These are phyloP conservation scores for Mizuhopecten yessoensis DNA, from an alignment of 1,140 invertebrate species.

Conservation along the genomic window DNA sequence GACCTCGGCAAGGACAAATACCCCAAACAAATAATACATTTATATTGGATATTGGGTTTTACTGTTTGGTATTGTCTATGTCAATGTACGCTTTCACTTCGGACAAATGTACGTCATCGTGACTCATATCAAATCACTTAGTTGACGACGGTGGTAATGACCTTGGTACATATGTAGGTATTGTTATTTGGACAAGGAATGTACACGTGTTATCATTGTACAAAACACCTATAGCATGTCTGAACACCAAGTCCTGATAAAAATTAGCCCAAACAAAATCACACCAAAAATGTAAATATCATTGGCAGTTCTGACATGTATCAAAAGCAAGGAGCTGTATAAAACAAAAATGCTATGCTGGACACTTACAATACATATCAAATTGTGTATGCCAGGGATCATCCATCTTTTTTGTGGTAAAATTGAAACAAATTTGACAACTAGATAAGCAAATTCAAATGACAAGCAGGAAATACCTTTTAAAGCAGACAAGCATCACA, in stretches of 20 bases:
- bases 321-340: background rate
- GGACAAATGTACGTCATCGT: background rate
- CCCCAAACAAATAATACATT: background rate
- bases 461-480: background rate
- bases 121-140: background rate
- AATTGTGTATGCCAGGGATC: too few relatives aligned
- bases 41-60: background rate
- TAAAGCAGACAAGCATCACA: background rate
- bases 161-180: background rate
- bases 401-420: too few relatives aligned
- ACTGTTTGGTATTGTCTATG: background rate
- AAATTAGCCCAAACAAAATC: background rate
- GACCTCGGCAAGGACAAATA: background rate
- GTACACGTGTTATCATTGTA: slow-evolving; percentile 13
- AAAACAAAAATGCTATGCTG: background rate
- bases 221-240: background rate
- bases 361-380: background rate
- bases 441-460: background rate
- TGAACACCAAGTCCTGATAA: background rate
- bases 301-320: background rate
- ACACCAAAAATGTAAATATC: slow-evolving; percentile 15
- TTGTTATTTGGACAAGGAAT: slow-evolving; percentile 1
- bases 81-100: too few relatives aligned
- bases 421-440: too few relatives aligned
- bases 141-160: background rate